Percentiles rank a stretch among this genome's conserved stretches.
phyloP scores from a whole-genome alignment of 2,113 vertebrate species.

The Periophthalmus modestus region DNA sequence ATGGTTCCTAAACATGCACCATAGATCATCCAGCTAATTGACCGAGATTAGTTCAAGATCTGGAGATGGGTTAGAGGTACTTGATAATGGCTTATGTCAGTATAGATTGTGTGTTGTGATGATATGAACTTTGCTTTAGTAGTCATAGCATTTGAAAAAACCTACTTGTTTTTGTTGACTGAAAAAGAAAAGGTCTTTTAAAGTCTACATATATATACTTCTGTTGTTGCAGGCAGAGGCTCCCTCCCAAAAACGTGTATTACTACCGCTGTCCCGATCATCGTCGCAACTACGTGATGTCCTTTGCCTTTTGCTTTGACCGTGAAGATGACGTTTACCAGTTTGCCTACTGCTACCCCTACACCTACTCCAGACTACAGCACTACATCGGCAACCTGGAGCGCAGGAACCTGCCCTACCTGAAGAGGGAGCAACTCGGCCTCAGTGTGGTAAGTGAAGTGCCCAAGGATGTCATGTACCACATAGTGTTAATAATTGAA shows the following conservation, averaged over 20 bases:
- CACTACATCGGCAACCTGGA: constrained; percentile 93
- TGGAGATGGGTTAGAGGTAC: not conserved
- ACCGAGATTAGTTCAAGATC: too few species aligned
- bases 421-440: constrained; percentile 88
- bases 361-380: constrained; percentile 95
- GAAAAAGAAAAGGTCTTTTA: not conserved
- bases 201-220: not conserved
- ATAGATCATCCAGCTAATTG: too few species aligned
- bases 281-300: constrained; percentile 97
- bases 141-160: not conserved
- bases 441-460: constrained; percentile 88
- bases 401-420: constrained; percentile 89
- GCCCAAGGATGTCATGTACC: not conserved
- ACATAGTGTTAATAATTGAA: not conserved
- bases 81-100: not conserved
- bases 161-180: not conserved
- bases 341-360: constrained; percentile 97
- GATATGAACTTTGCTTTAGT: not conserved
- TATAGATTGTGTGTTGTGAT: not conserved
- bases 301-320: constrained; percentile 98
- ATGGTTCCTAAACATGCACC: not conserved
- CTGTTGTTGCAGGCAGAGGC: constrained; percentile 85
- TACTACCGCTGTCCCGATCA: constrained; percentile 98
- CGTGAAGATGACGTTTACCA: constrained; percentile 92
- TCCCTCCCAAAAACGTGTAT: constrained; percentile 96